These are phyloP conservation scores for Polymixis flavicincta DNA, from an alignment of 2,888 invertebrate species.

Conservation along the genomic window DNA sequence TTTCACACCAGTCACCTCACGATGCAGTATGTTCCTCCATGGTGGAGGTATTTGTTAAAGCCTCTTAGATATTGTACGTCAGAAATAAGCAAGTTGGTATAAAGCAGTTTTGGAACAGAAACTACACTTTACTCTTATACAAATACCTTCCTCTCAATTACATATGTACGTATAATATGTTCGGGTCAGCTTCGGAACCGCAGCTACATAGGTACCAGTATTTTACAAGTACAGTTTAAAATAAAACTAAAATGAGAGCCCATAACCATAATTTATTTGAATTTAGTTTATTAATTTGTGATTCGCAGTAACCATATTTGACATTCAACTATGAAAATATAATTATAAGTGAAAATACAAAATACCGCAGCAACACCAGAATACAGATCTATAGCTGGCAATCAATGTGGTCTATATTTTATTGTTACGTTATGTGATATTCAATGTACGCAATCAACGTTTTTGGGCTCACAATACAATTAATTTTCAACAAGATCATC, in stretches of 20 bases:
- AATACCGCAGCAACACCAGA: slow-evolving; percentile 1
- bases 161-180: too few species aligned
- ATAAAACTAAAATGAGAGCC: neutral
- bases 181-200: too few species aligned
- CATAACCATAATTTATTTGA: neutral
- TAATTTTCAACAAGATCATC: slow-evolving; percentile 14
- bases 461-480: slow-evolving; percentile 34
- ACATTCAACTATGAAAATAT: slow-evolving; percentile 3
- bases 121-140: neutral
- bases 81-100: neutral
- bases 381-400: too few species aligned
- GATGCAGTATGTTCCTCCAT: slow-evolving; percentile 40
- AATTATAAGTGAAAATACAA: slow-evolving; percentile 1
- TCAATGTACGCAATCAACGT: slow-evolving; percentile 25
- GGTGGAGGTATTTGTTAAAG: neutral
- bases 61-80: neutral
- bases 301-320: neutral
- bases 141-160: too few species aligned
- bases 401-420: neutral
- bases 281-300: neutral
- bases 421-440: slow-evolving; percentile 2
- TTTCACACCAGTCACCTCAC: slow-evolving; percentile 65
- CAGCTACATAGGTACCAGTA: too few species aligned
- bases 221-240: too few species aligned
- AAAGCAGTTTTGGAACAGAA: neutral